Evolutionary conservation across 2,797 vertebrate genomes (phyloP), one percentile per base, ranked within the genome.

Genomic region (Adelosebastes latens): DNA sequence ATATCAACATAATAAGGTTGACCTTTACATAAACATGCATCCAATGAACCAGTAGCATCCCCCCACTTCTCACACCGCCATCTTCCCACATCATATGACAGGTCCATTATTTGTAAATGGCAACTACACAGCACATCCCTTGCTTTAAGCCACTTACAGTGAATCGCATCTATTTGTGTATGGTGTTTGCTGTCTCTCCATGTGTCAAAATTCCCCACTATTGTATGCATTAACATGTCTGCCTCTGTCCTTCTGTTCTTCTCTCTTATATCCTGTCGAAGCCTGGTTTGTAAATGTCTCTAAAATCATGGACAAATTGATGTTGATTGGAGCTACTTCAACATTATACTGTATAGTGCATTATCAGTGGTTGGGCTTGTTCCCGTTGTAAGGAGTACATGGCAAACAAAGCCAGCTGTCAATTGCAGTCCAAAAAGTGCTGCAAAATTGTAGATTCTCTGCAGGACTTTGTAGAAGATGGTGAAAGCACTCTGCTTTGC

Each of bases 21-120:
- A 93, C 94, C 93, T 95, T 95, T 93, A 85, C 86, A 93, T 93
- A 91, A 93, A 94, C 92, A 93, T 90, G 87, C 87, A 76, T 83
- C 66, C 86, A 88, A 86, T 89, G 87, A 93, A 89, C 74, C 84
- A 77, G 52, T 29, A 80, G 79, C 83, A 71, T 68, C 74, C 70
- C 78, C 46, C 72, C 70, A 68, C 81, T 66, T 77, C 72, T 75
- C 66, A 63, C 73, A 74, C 71, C 53, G 52, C 82, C 27, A 2
- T 84, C 91, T 82, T 86, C 87, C 69, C 72, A 86, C 89, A 85
- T 88, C 63, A 81, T 76, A 65, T 86, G 93, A 91, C 92, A 93
- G 90, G 80, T 90, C 88, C 84, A 93, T 94, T 94, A 92, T 92
- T 93, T 91, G 89, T 82, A 93, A 93, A 93, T 92, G 91, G 90